Percentiles rank a stretch among this genome's conserved stretches.
Conservation (phyloP, 2,113 vertebrate genomes). For the Oreochromis aureus region DNA sequence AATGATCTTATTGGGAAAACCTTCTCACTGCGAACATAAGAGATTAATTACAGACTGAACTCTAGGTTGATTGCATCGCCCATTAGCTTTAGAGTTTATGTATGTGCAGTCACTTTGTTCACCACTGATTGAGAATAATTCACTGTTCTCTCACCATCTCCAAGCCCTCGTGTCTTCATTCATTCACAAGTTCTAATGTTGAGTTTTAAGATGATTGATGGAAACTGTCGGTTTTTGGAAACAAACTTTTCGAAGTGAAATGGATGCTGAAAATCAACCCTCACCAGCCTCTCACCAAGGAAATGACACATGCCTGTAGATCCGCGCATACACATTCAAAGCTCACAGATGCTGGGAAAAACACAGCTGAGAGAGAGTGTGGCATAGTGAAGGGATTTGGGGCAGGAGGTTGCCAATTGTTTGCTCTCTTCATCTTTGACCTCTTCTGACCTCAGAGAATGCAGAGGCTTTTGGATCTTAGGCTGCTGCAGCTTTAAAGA, state of each 20-base stretch:
- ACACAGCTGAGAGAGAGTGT: conserved; percentile 48
- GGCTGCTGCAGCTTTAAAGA: conserved; percentile 22
- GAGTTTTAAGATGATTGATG: conserved; percentile 12
- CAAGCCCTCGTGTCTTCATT: background rate
- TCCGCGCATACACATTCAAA: background rate
- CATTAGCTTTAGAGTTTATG: background rate
- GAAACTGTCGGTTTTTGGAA: background rate
- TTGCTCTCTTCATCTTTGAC: conserved; percentile 62
- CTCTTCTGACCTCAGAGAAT: conserved; percentile 31
- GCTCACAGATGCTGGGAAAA: conserved; percentile 35
- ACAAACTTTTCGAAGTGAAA: background rate
- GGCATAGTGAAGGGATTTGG: conserved; percentile 21
- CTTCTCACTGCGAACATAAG: background rate
- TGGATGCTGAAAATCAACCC: background rate
- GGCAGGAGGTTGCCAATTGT: conserved; percentile 47
- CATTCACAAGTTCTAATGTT: background rate
- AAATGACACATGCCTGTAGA: conserved; percentile 17
- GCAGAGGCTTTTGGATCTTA: background rate
- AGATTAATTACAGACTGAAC: background rate
- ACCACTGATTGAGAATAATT: background rate
- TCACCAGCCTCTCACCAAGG: background rate
- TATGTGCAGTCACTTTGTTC: background rate
- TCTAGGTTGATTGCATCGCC: background rate
- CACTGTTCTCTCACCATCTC: background rate
- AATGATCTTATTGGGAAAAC: background rate